A percentile compares a stretch with the other conserved stretches of the same genome.
These are phyloP conservation scores for Drosophila longiperda DNA, from an alignment of 2,888 invertebrate species.

Conservation along the genomic window DNA sequence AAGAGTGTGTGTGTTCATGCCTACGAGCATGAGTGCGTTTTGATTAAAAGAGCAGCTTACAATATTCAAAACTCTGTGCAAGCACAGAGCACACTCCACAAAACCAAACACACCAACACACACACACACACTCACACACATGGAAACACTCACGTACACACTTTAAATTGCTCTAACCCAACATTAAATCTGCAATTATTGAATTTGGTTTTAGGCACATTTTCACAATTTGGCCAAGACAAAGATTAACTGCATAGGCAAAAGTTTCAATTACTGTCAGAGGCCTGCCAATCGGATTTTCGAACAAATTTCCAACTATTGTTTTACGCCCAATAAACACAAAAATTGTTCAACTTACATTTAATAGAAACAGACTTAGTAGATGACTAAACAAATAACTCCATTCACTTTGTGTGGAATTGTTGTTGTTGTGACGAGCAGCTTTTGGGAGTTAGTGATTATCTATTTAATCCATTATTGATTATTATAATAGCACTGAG, in stretches of 20 bases:
- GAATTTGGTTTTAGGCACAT: conserved; percentile 46
- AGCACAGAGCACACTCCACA: conserved; percentile 34
- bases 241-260: conserved; percentile 24
- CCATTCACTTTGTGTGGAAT: not conserved
- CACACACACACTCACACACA: not conserved
- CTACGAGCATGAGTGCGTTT: conserved; percentile 42
- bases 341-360: not conserved
- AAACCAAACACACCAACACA: conserved; percentile 1
- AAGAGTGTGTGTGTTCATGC: conserved; percentile 4
- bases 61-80: conserved; percentile 44
- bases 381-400: not conserved
- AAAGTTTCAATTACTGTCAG: conserved; percentile 19
- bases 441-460: not conserved
- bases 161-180: conserved; percentile 42
- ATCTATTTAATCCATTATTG: not conserved
- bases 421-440: not conserved
- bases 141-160: not conserved
- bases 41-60: conserved; percentile 65
- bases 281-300: conserved; percentile 6
- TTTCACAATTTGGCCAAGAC: conserved; percentile 12
- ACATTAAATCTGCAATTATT: conserved; percentile 41
- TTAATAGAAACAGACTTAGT: not conserved
- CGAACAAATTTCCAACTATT: conserved; percentile 5
- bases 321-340: conserved; percentile 2
- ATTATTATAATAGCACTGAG: not conserved